Conservation (phyloP, 2,113 vertebrate genomes). For the Lagopus leucura region DNA sequence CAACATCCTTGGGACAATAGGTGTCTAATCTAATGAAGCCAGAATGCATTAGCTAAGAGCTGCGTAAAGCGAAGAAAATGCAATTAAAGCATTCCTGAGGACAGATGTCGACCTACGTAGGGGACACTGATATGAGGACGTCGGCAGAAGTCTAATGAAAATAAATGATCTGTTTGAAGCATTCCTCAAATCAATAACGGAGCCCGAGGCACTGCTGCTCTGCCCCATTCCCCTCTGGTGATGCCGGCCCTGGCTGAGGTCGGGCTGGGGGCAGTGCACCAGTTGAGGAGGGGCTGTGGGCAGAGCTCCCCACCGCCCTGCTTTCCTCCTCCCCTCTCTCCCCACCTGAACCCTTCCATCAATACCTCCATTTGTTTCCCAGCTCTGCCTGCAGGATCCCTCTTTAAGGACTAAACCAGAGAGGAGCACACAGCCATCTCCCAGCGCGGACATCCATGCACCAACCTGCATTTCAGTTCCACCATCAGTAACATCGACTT, state of each 20-base stretch:
- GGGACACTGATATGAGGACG: conserved; percentile 10
- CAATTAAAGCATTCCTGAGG: conserved; percentile 68
- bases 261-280: fast-evolving
- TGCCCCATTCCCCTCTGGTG: neutral
- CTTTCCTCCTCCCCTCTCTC: neutral
- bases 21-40: conserved; percentile 66
- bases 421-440: neutral
- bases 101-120: conserved; percentile 41
- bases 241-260: neutral
- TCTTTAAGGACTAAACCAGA: neutral
- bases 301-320: neutral
- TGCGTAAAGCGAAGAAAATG: conserved; percentile 13
- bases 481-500: neutral
- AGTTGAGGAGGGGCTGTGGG: neutral
- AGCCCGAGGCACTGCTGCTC: fast-evolving
- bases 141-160: conserved; percentile 57
- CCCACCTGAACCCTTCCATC: neutral
- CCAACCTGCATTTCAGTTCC: neutral
- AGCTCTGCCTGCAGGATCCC: too few species aligned
- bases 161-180: conserved; percentile 56
- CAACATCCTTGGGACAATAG: conserved; percentile 62
- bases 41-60: conserved; percentile 58
- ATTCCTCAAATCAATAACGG: conserved; percentile 21
- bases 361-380: neutral
- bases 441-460: neutral